phyloP scores from a whole-genome alignment of 2,797 vertebrate species.

The Thripadectes ignobilis region DNA sequence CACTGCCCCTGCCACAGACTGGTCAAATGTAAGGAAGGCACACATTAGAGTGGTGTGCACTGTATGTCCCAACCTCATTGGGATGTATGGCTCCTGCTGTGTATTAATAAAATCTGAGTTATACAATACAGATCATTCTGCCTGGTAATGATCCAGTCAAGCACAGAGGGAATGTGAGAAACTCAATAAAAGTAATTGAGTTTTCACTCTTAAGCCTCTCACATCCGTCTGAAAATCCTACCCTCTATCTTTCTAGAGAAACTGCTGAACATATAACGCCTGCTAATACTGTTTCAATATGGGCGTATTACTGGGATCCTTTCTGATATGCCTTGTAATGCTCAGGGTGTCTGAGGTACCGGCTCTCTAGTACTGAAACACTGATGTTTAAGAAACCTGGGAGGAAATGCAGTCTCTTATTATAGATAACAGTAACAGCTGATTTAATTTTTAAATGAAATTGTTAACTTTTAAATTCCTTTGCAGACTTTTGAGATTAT shows the following conservation, averaged over 20 bases:
- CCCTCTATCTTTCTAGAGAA: background rate
- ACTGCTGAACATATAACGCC: background rate
- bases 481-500: background rate
- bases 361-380: background rate
- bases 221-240: background rate
- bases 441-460: background rate
- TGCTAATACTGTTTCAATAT: background rate
- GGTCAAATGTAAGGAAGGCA: background rate
- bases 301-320: background rate
- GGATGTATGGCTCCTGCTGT: background rate
- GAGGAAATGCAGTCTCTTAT: background rate
- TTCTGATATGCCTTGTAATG: background rate
- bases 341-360: background rate
- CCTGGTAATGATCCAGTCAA: background rate
- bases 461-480: constrained; percentile 8
- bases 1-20: background rate
- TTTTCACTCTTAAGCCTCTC: background rate
- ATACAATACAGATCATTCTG: background rate
- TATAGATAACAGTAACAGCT: background rate
- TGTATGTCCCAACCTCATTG: background rate
- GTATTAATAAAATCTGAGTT: background rate
- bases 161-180: background rate
- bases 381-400: background rate
- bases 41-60: background rate
- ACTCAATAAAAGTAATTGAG: background rate